These are phyloP conservation scores for Teinopalpus imperialis DNA, from an alignment of 2,888 invertebrate genomes.

Conservation along the genomic window DNA sequence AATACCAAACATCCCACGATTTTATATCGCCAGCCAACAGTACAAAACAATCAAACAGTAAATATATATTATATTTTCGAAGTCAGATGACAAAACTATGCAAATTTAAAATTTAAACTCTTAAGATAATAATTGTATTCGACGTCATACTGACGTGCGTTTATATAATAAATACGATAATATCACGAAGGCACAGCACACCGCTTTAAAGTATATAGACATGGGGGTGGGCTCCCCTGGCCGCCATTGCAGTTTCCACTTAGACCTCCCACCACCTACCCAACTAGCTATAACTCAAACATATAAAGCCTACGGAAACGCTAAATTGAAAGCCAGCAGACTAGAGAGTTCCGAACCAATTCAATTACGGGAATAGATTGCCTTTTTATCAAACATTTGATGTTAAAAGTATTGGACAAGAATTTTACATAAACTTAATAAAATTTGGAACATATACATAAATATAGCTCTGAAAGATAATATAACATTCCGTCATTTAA, in stretches of 20 bases:
- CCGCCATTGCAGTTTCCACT: constrained; percentile 47
- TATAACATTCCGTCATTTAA: too few relatives aligned
- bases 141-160: too few relatives aligned
- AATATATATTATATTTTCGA: too few relatives aligned
- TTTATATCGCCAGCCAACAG: too few relatives aligned
- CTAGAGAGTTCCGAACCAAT: constrained; percentile 28
- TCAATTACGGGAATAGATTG: constrained; percentile 25
- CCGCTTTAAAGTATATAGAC: constrained; percentile 21
- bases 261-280: constrained; percentile 37
- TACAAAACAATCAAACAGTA: too few relatives aligned
- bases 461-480: too few relatives aligned
- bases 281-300: constrained; percentile 39
- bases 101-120: too few relatives aligned
- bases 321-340: constrained; percentile 32
- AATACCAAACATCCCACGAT: too few relatives aligned
- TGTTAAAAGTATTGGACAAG: constrained; percentile 10
- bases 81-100: too few relatives aligned
- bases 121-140: too few relatives aligned
- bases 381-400: constrained; percentile 26
- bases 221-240: constrained; percentile 34
- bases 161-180: constrained; percentile 17
- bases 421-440: neutral
- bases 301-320: constrained; percentile 34
- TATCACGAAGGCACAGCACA: constrained; percentile 21
- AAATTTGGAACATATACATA: neutral